Evolutionary conservation across 2,888 invertebrate species (phyloP).

Genomic region (Liopterus haemorrhoidalis): DNA sequence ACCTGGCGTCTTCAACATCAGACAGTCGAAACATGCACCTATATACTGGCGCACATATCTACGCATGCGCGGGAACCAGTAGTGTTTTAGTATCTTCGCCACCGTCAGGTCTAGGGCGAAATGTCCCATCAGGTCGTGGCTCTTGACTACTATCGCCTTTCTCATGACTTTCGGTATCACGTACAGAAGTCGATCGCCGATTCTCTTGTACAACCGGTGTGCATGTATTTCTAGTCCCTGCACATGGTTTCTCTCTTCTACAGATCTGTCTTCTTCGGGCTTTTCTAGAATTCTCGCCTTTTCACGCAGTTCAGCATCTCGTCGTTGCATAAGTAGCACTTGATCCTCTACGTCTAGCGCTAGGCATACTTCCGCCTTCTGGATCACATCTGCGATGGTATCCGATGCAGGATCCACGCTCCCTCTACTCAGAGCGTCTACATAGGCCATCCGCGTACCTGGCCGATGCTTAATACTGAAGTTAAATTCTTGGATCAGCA

Average conservation of each 20-base stretch:
- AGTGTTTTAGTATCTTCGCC: conserved; percentile 5
- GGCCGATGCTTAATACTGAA: conserved; percentile 1
- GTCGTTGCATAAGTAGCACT: too few relatives aligned
- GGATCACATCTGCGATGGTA: too few relatives aligned
- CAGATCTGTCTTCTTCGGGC: too few relatives aligned
- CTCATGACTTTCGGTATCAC: conserved; percentile 3
- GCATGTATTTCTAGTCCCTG: not conserved
- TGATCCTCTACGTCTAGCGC: too few relatives aligned
- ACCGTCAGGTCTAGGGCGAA: conserved; percentile 4
- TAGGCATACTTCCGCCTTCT: too few relatives aligned
- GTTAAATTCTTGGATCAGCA: conserved; percentile 5
- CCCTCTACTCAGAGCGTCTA: not conserved
- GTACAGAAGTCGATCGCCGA: not conserved
- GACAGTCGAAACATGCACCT: not conserved
- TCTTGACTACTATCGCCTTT: not conserved
- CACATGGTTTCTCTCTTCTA: too few relatives aligned
- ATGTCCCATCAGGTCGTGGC: conserved; percentile 7
- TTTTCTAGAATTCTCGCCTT: too few relatives aligned
- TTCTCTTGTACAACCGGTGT: not conserved
- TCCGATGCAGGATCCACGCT: too few relatives aligned
- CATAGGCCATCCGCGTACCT: not conserved
- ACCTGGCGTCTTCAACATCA: not conserved
- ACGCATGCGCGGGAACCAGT: conserved; percentile 6
- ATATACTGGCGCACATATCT: not conserved
- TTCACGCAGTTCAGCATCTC: too few relatives aligned